Evolutionary conservation across 2,113 vertebrate species (phyloP).

Genomic region (Oryzias melastigma): DNA sequence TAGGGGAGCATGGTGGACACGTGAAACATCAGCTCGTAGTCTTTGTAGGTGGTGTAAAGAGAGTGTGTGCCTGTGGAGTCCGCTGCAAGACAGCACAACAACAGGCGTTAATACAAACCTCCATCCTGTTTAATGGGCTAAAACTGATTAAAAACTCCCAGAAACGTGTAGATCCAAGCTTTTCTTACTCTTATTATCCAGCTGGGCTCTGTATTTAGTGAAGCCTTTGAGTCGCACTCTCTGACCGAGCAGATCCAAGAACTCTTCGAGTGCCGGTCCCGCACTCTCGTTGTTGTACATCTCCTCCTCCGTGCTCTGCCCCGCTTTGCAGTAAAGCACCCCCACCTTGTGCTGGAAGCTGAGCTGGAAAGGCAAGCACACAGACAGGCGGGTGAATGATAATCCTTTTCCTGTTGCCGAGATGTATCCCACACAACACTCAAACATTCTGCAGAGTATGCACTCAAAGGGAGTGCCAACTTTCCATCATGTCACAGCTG

Average conservation of each 20-base stretch:
- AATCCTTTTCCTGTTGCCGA: slow-evolving; percentile 40
- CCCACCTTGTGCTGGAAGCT: slow-evolving; percentile 99
- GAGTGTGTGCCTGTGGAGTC: slow-evolving; percentile 97
- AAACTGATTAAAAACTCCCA: not conserved
- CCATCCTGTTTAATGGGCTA: slow-evolving; percentile 13
- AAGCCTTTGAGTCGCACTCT: slow-evolving; percentile 94
- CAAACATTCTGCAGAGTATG: slow-evolving; percentile 34
- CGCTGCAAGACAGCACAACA: slow-evolving; percentile 74
- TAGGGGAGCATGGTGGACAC: slow-evolving; percentile 97
- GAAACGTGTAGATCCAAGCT: slow-evolving; percentile 3
- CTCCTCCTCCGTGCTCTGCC: slow-evolving; percentile 96
- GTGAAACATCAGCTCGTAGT: slow-evolving; percentile 98
- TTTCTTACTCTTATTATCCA: slow-evolving; percentile 96
- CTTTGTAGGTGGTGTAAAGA: slow-evolving; percentile 96
- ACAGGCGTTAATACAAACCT: not conserved
- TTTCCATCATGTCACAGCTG: slow-evolving; percentile 61
- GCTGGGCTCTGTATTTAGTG: slow-evolving; percentile 94
- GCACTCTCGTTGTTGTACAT: slow-evolving; percentile 98
- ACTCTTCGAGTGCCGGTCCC: slow-evolving; percentile 92
- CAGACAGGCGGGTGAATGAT: slow-evolving; percentile 30
- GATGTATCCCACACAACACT: slow-evolving; percentile 22
- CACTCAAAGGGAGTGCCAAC: slow-evolving; percentile 38
- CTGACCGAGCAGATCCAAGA: slow-evolving; percentile 95
- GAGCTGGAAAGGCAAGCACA: slow-evolving; percentile 80
- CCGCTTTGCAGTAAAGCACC: slow-evolving; percentile 94